These are phyloP conservation scores for Dryobotodes eremita DNA, from an alignment of 2,888 invertebrate genomes.

Conservation along the genomic window DNA sequence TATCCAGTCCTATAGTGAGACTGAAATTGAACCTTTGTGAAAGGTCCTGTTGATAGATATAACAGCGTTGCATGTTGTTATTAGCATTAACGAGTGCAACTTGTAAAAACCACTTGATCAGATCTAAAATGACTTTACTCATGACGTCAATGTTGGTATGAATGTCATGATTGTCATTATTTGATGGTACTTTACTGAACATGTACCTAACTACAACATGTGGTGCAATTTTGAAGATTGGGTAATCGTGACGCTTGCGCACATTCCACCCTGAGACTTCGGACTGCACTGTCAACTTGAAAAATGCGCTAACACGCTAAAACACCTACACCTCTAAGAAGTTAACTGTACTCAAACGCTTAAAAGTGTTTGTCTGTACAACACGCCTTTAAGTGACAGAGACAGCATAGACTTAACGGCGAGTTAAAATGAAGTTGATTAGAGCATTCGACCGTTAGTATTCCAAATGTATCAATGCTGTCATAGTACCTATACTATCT, in stretches of 20 bases:
- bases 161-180: not conserved
- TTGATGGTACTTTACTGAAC: not conserved
- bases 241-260: not conserved
- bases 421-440: slow-evolving; percentile 3
- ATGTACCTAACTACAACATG: not conserved
- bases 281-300: too few species aligned
- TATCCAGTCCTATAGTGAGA: not conserved
- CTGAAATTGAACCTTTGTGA: not conserved
- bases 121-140: slow-evolving; percentile 5
- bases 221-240: not conserved
- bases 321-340: not conserved
- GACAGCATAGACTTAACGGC: not conserved
- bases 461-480: not conserved
- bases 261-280: not conserved
- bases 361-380: not conserved
- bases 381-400: slow-evolving; percentile 7
- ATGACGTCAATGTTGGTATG: slow-evolving; percentile 1
- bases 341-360: slow-evolving; percentile 3
- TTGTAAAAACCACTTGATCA: not conserved
- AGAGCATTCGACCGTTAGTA: slow-evolving; percentile 10
- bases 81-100: not conserved
- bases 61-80: not conserved
- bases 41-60: not conserved
- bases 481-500: not conserved
- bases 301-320: not conserved